Conservation (phyloP, 2,113 vertebrate species). For the Otus sunia region DNA sequence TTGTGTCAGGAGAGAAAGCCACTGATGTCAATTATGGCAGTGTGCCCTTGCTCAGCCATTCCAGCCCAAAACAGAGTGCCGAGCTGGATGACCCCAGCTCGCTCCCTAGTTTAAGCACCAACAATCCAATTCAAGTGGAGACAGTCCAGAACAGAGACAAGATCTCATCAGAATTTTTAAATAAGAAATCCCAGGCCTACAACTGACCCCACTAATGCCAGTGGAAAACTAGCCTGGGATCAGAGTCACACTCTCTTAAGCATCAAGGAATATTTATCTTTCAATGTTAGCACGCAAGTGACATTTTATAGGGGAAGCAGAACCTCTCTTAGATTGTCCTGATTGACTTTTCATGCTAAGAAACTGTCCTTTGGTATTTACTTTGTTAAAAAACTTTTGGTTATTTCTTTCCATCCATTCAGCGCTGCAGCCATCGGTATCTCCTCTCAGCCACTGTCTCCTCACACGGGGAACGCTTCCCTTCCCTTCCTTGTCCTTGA, state of each 20-base stretch:
- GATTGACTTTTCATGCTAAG: not conserved
- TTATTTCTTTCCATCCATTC: not conserved
- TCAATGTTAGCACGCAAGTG: fast-evolving
- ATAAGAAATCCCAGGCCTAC: not conserved
- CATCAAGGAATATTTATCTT: not conserved
- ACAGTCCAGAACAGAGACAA: not conserved
- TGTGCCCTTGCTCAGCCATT: not conserved
- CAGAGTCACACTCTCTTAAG: fast-evolving
- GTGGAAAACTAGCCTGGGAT: not conserved
- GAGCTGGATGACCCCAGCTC: not conserved
- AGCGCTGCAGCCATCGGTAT: too few relatives aligned
- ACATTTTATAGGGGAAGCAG: not conserved
- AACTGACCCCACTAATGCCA: not conserved
- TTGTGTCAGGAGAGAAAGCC: not conserved
- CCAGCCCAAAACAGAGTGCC: not conserved
- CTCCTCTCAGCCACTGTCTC: not conserved
- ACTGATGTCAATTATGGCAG: not conserved
- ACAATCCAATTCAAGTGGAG: not conserved
- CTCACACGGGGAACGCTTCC: fast-evolving
- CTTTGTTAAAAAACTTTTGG: fast-evolving
- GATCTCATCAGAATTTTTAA: slow-evolving; percentile 12
- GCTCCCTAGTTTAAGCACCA: not conserved
- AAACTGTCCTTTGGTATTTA: not conserved
- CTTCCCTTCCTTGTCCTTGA: not conserved
- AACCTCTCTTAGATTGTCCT: not conserved